Conservation (phyloP, 2,797 vertebrate genomes). For the Eidolon dupreanum region DNA sequence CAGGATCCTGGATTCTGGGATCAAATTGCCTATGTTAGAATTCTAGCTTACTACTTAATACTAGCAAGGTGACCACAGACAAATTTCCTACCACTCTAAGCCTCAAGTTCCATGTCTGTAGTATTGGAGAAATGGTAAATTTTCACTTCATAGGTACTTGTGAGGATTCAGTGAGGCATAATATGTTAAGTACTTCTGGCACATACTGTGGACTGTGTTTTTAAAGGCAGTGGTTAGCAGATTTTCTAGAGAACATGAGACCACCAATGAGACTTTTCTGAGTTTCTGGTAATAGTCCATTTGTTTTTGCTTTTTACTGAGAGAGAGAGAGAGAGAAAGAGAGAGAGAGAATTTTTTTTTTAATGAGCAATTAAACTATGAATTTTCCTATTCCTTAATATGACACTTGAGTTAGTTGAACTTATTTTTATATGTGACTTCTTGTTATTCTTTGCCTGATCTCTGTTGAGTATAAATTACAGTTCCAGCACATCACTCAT, state of each 20-base stretch:
- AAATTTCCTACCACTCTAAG: background rate
- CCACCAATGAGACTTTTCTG: background rate
- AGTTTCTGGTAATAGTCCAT: background rate
- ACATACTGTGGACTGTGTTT: background rate
- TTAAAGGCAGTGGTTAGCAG: background rate
- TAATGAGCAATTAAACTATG: background rate
- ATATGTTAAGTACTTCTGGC: background rate
- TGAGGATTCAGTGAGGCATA: background rate
- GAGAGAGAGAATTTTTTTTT: conserved; percentile 17
- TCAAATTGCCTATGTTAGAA: conserved; percentile 1
- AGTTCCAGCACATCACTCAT: background rate
- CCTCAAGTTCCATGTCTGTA: background rate
- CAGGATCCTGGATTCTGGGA: background rate
- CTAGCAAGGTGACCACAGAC: background rate
- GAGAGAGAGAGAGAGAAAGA: background rate
- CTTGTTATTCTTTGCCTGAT: conserved; percentile 26
- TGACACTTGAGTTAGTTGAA: conserved; percentile 10
- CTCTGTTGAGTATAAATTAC: background rate
- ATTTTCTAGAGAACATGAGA: background rate
- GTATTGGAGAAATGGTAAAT: background rate
- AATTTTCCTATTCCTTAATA: background rate
- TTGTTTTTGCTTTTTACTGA: background rate
- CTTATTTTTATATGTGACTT: conserved; percentile 41
- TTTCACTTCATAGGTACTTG: background rate
- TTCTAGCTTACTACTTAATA: background rate